A percentile compares a stretch with the other conserved stretches of the same genome.
phyloP scores from a whole-genome alignment of 2,113 vertebrate genomes.

The Siniperca knerii region DNA sequence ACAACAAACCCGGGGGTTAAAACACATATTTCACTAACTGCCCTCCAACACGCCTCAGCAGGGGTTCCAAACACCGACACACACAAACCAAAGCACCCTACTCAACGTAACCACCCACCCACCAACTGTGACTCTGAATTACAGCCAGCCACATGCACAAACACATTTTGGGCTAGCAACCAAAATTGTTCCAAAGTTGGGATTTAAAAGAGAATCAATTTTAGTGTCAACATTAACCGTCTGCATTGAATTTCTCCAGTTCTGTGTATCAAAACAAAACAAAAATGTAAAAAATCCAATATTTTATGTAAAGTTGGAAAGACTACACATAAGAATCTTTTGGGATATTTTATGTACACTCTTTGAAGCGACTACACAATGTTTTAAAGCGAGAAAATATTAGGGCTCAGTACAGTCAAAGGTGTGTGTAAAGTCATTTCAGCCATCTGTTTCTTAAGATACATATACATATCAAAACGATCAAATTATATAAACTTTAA shows the following conservation, averaged over 20 bases:
- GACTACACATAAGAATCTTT: not conserved
- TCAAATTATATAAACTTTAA: not conserved
- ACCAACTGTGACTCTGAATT: not conserved
- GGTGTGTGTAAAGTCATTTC: not conserved
- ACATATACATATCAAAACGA: not conserved
- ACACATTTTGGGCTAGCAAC: not conserved
- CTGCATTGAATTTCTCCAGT: not conserved
- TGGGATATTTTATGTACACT: not conserved
- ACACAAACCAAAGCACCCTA: constrained; percentile 14
- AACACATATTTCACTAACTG: constrained; percentile 31
- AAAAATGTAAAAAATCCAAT: not conserved
- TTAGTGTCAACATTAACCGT: not conserved
- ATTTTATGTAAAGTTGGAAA: not conserved
- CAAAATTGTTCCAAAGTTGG: not conserved
- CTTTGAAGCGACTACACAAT: too few species aligned
- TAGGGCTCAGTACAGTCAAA: not conserved
- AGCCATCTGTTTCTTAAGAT: not conserved
- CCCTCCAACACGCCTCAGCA: constrained; percentile 3
- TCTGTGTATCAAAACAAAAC: not conserved
- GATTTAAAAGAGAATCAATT: constrained; percentile 2
- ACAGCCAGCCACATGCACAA: not conserved
- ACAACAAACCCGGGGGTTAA: constrained; percentile 27
- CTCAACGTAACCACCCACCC: constrained; percentile 1
- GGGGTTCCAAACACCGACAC: not conserved
- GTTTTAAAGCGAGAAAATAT: not conserved